Base-by-base conservation (phyloP, 2,888 invertebrate species). In the Euplexia lucipara region DNA sequence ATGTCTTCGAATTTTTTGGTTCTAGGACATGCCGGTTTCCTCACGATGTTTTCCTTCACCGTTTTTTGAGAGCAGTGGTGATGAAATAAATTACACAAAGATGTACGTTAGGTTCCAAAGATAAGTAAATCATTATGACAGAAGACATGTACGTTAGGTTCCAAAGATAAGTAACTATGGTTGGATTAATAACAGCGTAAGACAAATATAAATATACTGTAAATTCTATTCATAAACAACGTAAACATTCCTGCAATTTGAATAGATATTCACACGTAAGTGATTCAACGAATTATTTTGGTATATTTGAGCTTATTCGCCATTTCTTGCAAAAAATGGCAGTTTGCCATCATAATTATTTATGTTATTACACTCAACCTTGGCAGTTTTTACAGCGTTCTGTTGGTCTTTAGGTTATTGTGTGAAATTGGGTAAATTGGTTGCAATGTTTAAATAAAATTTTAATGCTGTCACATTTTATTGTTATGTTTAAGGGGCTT, bases 271-370 rank as follows among this genome's bases (percentile, higher is more conserved):
- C 1, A 7, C n/a, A 35, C 14, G n/a, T 10, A 20, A 37, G 14
- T 64, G 48, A 60, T 44, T 52, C 26, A 49, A 22, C 7, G 41
- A 8, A 41, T 62, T 30, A 32, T 26, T 54, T 1, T 0, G 14
- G 44, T 8, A 34, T 12, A 20, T 53, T 30, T 0, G 7, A 47
- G 14, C 3, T 22, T 45, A 9, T 16, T 45, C 3, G 16, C 6
- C 0, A 14, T 7, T 42, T n/a, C 8, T 12, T 1, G 44, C 7
- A 41, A 18, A 39, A 63, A 8, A 16, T 75, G 75, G 75, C 65
- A 51, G 30, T 9, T 1, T 52, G 72, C 53, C 53, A 70, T 37
- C 2, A 39, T n/a, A 30, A 70, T 18, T 45, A 47, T 51, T 47
- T 47, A 67, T 26, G 18, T 47, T 10, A 52, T 49, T 66, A 18